Evolutionary conservation across 2,113 vertebrate species (phyloP), one percentile per base, ranked within the genome.

Genomic region (Aphelocoma coerulescens): DNA sequence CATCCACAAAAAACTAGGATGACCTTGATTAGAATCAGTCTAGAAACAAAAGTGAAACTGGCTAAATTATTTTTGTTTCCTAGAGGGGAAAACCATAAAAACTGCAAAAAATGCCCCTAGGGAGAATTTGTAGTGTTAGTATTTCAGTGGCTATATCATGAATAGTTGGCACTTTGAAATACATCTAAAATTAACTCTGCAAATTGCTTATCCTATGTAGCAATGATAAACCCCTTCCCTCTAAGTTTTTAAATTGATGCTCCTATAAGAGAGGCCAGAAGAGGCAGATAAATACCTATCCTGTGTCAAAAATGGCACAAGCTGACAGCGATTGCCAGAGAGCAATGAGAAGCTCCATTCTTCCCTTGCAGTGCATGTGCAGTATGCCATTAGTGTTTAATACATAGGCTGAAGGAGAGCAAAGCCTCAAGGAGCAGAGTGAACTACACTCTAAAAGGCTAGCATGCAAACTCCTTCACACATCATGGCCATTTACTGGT

Each of bases 11-110:
- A 82, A 71, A 16, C 27, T 33, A 67, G 51, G 55, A 77, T 85
- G 63, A 69, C n/a, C 63, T 94, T 10, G 6, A 44, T 55, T 77
- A 76, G 62, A 88, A 89, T 33, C 1, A 3, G 43, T 76, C 55
- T 74, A 76, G 59, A 96, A 96, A 90, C 75, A 96, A 96, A 96
- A 96, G 92, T 63, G 65, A 96, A 96, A 95, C 81, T 1, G 2
- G 65, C 19, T 80, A 46, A 58, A 73, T 52, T 49, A 46, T 58
- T 90, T 85, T 77, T 83, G 10, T 86, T 92, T 92, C 82, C 48
- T 74, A 84, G 43, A 48, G 16, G 18, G 24, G 37, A 88, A 91
- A 85, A 54, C 14, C 54, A 79, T 48, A 7, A 84, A 82, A 88
- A 37, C 27, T 54, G 41, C 13, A 75, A 66, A 79, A 91, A 65